Conservation (phyloP, 2,797 vertebrate species). For the Poliocrania exsul region DNA sequence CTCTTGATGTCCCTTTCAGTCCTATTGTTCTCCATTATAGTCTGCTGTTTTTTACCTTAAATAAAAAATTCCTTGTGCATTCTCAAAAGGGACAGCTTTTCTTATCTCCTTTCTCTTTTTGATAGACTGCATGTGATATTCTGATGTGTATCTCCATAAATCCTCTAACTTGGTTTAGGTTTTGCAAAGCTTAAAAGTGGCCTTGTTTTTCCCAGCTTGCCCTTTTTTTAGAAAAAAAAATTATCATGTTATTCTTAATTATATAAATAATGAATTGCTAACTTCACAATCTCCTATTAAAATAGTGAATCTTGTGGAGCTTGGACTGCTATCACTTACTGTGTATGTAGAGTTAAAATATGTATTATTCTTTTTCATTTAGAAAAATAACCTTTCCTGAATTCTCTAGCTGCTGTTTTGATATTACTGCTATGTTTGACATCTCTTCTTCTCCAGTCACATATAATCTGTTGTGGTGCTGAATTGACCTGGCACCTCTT, state of each 20-base stretch:
- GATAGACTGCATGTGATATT: background rate
- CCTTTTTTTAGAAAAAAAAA: background rate
- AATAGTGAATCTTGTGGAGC: background rate
- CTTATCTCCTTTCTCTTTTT: background rate
- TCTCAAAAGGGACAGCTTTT: background rate
- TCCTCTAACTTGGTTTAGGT: background rate
- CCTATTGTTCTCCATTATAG: background rate
- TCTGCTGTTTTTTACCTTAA: background rate
- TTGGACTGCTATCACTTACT: background rate
- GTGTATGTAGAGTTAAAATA: background rate
- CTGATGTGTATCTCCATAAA: background rate
- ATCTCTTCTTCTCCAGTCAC: slow-evolving; percentile 37
- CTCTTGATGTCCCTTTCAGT: background rate
- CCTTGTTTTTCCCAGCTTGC: background rate
- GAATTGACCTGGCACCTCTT: slow-evolving; percentile 48
- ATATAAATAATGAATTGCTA: background rate
- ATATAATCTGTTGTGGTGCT: slow-evolving; percentile 19
- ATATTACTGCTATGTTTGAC: background rate
- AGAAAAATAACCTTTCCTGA: background rate
- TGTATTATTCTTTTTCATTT: background rate
- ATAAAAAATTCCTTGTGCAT: background rate
- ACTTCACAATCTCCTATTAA: background rate
- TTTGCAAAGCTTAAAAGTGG: background rate
- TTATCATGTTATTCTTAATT: background rate
- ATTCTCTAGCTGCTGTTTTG: background rate